Base-by-base conservation (phyloP, 2,888 invertebrate genomes). In the Aphidoletes aphidimyza region DNA sequence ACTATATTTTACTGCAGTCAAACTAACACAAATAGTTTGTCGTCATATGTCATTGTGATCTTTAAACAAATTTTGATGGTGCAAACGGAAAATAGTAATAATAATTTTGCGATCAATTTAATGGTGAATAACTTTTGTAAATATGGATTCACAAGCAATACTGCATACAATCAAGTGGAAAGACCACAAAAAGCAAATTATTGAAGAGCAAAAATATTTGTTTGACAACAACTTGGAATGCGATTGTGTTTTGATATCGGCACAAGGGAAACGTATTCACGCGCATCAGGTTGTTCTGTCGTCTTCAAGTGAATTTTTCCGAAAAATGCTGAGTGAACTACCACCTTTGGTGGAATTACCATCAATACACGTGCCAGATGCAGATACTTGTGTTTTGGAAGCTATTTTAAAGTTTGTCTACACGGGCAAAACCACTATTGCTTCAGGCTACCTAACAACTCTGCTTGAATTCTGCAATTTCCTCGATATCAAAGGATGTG, bases 81-180 rank as follows among this genome's bases (percentile, higher is more conserved):
- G n/a, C n/a, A n/a, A n/a, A n/a, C n/a, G n/a, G n/a, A n/a, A n/a
- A n/a, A n/a, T n/a, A n/a, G 14, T 45, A 8, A 45, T 11, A 45
- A 45, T 45, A 45, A 14, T 45, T 45, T 45, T n/a, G n/a, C n/a
- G n/a, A n/a, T n/a, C n/a, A n/a, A n/a, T n/a, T n/a, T n/a, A n/a
- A n/a, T n/a, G n/a, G n/a, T n/a, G n/a, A n/a, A n/a, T 8, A 45
- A 45, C 45, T 45, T 45, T 11, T 45, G 8, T 14, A 45, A 45
- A 45, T 8, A 69, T 69, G 69, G 69, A 69, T 34, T 34, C 34
- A 6, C 14, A 17, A 17, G 5, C 69, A 69, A 87, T 84, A 85
- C 88, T 88, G 89, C 89, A 89, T 87, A 88, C 89, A 85, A 87
- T 90, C 22, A 89, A 89, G 87, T 90, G 90, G 90, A 89, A 89